Evolutionary conservation across 2,113 vertebrate genomes (phyloP), one percentile per base, ranked within the genome.

Genomic region (Suricata suricatta): DNA sequence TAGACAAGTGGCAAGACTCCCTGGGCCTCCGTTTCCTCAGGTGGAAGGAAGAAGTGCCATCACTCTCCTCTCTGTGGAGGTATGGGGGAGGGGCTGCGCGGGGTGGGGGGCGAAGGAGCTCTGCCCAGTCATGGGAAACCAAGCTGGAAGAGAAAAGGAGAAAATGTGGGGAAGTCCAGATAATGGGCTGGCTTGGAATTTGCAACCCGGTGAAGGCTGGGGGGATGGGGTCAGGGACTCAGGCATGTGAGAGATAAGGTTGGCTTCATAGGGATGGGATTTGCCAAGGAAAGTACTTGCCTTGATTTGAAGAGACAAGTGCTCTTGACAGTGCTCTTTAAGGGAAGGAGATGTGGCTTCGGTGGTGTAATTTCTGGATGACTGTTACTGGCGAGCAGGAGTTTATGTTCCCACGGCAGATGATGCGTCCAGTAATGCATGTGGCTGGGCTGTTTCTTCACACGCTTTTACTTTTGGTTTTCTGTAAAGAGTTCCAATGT

Each of bases 381-480:
- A 63, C 4, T 47, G 47, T 35, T 29, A 15, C 54, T 16, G 2
- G 27, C 27, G 5, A 7, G 27, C 38, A 57, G 66, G 82, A 33
- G 52, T 21, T 60, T 44, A 31, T 5, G 38, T 96, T 83, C 92
- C 86, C 69, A 63, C 0, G 63, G 35, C 72, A 5, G 25, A 15
- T 12, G 12, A 10, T 44, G 25, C 14, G 0, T 1, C 31, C 35
- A 19, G 63, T 27, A 15, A 13, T 5, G 25, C 35, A 8, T 33
- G 44, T 9, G 38, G 63, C 68, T 7, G 3, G 60, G 33, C 44
- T 31, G 52, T 41, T 63, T 47, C 76, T 90, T 72, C 64, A 68
- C 81, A 87, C 35, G 50, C 81, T 68, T 82, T 79, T 72, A 44
- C 23, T 83, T 89, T 64, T 89, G 76, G 72, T 95, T 82, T 95